phyloP scores from a whole-genome alignment of 2,797 vertebrate species.

The Pelobates cultripes region DNA sequence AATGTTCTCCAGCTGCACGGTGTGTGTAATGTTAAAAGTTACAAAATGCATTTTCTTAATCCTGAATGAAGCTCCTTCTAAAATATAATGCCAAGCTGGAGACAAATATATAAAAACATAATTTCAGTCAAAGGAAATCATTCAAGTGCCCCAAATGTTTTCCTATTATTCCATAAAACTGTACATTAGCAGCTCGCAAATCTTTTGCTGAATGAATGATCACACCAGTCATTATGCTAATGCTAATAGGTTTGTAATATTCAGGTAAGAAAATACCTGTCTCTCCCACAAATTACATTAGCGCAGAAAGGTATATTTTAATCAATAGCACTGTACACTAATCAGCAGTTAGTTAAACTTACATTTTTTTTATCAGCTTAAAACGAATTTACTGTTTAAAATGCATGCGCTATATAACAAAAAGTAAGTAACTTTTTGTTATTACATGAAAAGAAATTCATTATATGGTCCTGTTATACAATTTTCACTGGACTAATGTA shows the following conservation, averaged over 20 bases:
- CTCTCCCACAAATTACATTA: constrained; percentile 16
- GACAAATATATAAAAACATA: no score
- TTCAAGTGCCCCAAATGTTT: constrained; percentile 5
- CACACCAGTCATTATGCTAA: constrained; percentile 46
- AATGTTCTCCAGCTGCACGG: no score
- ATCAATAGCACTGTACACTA: constrained; percentile 24
- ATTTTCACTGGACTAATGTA: no score
- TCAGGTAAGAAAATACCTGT: constrained; percentile 27
- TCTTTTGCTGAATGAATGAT: constrained; percentile 13
- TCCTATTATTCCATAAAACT: constrained; percentile 19
- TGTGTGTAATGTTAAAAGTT: no score
- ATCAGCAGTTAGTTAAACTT: constrained; percentile 3
- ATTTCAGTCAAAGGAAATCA: constrained; percentile 15
- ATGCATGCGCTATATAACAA: not conserved
- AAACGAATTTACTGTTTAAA: not conserved
- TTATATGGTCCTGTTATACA: no score
- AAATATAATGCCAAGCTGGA: no score
- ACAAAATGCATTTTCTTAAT: no score
- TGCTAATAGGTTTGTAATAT: constrained; percentile 44
- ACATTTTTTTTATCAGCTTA: not conserved
- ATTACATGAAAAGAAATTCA: no score
- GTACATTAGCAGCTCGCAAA: constrained; percentile 20
- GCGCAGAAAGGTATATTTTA: constrained; percentile 17
- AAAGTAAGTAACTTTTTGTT: not conserved
- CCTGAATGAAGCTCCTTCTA: no score